Base-by-base conservation (phyloP, 2,888 invertebrate genomes). In the Athalia circularis region DNA sequence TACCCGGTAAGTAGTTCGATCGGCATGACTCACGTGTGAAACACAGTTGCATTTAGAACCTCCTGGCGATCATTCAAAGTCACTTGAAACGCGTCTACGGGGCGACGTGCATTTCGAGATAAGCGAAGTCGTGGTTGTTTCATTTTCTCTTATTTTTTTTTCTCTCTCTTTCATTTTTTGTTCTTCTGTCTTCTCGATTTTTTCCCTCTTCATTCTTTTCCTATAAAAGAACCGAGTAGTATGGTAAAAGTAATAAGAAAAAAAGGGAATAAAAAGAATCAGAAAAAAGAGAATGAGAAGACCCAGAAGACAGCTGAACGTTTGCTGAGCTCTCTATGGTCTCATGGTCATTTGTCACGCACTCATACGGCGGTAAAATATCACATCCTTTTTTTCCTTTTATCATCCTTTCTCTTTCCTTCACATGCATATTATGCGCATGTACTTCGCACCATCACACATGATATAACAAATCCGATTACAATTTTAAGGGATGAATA, bases 1-100 rank as follows among this genome's bases (percentile, higher is more conserved):
- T n/a, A 29, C 29, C 29, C 29, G 2, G 29, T 29, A 29, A 29
- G 29, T 54, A 48, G 8, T 13, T 9, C 45, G 45, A 8, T 57
- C 13, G 7, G n/a, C 13, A 13, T 72, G 70, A 72, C 70, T 72
- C 70, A 72, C 70, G 70, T 72, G 70, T 72, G 70, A 29, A 72
- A 72, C 70, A 65, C 54, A 54, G 54, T 54, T 64, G 43, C 29
- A 43, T 43, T 15, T 43, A 64, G 13, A 43, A 72, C 29, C 47
- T 45, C 59, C 52, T 47, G 59, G 59, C 72, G 72, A 72, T 72
- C 59, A 72, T 72, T 72, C 72, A 72, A 72, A 72, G 72, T 72
- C 72, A 72, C 72, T 72, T 72, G 72, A 72, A 72, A 72, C 72
- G n/a, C 15, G 72, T 59, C 57, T 59, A 68, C 45, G 29, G 45